These are phyloP conservation scores for Chelonus insularis DNA, from an alignment of 1,140 invertebrate genomes.

Conservation along the genomic window DNA sequence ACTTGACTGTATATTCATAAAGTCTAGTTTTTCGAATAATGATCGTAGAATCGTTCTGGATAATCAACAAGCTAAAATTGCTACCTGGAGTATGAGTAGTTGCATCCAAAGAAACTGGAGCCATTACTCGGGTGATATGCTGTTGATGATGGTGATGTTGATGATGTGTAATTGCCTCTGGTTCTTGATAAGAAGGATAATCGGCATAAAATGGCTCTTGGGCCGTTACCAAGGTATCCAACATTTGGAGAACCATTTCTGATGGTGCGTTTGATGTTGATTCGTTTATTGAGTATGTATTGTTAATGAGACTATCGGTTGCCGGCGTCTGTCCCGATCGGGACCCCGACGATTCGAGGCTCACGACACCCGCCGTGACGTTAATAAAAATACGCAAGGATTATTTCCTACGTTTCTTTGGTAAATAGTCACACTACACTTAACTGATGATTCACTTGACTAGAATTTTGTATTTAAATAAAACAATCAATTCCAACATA, in stretches of 20 bases:
- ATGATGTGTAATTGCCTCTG: slow-evolving; percentile 47
- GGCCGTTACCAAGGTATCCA: slow-evolving; percentile 54
- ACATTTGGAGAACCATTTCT: slow-evolving; percentile 58
- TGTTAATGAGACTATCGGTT: slow-evolving; percentile 42
- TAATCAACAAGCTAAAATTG: no score
- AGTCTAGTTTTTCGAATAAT: no score
- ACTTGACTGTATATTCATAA: no score
- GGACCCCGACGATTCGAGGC: slow-evolving; percentile 58
- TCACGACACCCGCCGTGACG: slow-evolving; percentile 59
- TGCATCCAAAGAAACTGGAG: slow-evolving; percentile 51
- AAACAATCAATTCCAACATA: no score
- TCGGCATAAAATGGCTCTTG: slow-evolving; percentile 58
- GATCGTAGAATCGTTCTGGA: no score
- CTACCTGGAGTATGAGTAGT: slow-evolving; percentile 59
- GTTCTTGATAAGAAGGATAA: slow-evolving; percentile 56
- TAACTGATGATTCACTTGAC: not conserved
- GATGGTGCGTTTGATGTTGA: slow-evolving; percentile 36
- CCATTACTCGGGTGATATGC: slow-evolving; percentile 38
- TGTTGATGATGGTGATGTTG: slow-evolving; percentile 35
- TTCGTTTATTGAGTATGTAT: slow-evolving; percentile 23
- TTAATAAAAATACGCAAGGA: slow-evolving; percentile 24
- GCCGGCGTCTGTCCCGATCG: slow-evolving; percentile 43
- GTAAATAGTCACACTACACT: not conserved
- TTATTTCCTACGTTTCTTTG: not conserved
- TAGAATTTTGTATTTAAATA: not conserved